Conservation (phyloP, 2,113 vertebrate genomes). For the Patagioenas fasciata region DNA sequence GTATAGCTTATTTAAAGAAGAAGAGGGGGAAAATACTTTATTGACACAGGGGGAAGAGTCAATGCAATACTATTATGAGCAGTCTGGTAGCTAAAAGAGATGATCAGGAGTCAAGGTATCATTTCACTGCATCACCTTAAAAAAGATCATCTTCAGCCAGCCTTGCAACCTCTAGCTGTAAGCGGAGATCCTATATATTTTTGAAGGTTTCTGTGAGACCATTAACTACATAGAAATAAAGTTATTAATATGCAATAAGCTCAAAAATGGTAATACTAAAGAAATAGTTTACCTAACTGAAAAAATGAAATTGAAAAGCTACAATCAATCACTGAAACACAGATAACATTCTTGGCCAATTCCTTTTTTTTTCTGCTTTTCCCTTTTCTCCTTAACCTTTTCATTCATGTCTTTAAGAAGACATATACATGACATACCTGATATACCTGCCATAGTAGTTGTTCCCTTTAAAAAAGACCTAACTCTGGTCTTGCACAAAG, state of each 20-base stretch:
- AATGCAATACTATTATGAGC: not conserved
- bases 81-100: not conserved
- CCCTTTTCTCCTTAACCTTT: not conserved
- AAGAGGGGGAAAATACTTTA: not conserved
- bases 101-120: not conserved
- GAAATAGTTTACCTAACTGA: not conserved
- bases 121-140: not conserved
- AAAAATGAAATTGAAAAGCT: not conserved
- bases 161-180: not conserved
- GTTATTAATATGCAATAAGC: not conserved
- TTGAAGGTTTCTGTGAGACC: not conserved
- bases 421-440: not conserved
- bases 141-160: not conserved
- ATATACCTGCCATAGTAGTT: not conserved
- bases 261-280: not conserved
- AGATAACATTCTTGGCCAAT: not conserved
- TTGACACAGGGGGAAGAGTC: not conserved
- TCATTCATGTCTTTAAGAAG: not conserved
- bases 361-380: not conserved
- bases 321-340: not conserved
- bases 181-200: not conserved
- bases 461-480: not conserved
- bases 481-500: not conserved
- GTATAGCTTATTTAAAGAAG: not conserved
- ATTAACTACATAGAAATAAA: not conserved